A percentile compares a stretch with the other conserved stretches of the same genome.
These are phyloP conservation scores for Myotis myotis DNA, from an alignment of 2,797 vertebrate genomes.

Conservation along the genomic window DNA sequence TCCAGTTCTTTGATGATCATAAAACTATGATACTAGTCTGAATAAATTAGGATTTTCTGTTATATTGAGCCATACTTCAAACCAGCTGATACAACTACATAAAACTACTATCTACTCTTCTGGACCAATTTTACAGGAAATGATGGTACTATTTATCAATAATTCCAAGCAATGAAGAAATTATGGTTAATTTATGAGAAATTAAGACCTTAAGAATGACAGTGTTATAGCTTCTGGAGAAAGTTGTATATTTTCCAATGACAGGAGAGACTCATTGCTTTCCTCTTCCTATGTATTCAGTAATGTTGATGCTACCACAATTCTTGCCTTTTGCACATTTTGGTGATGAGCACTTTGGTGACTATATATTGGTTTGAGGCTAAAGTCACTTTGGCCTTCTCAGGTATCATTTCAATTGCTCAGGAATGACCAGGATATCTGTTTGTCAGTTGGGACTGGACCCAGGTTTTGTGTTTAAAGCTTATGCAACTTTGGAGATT, in stretches of 20 bases:
- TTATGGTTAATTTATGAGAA: background rate
- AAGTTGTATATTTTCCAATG: background rate
- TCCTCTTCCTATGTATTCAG: background rate
- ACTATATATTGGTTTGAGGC: background rate
- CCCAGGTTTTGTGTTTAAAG: background rate
- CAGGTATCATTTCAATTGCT: background rate
- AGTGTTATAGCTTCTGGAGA: background rate
- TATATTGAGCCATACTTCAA: background rate
- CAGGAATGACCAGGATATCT: background rate
- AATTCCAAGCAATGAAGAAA: constrained; percentile 28
- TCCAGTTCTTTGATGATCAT: background rate
- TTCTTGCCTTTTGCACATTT: background rate
- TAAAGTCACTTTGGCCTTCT: background rate
- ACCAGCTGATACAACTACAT: background rate
- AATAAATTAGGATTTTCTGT: background rate
- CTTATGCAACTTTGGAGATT: background rate
- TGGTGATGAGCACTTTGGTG: background rate
- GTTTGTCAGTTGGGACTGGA: background rate
- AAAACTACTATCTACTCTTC: background rate
- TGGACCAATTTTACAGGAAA: background rate
- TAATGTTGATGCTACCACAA: background rate
- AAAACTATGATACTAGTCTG: background rate
- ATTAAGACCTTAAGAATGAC: background rate
- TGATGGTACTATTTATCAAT: background rate
- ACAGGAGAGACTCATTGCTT: background rate